A percentile compares a stretch with the other conserved stretches of the same genome.
These are phyloP conservation scores for Zoanthus gigantus DNA, from an alignment of 92 coral and sea anemone species.

Conservation along the genomic window DNA sequence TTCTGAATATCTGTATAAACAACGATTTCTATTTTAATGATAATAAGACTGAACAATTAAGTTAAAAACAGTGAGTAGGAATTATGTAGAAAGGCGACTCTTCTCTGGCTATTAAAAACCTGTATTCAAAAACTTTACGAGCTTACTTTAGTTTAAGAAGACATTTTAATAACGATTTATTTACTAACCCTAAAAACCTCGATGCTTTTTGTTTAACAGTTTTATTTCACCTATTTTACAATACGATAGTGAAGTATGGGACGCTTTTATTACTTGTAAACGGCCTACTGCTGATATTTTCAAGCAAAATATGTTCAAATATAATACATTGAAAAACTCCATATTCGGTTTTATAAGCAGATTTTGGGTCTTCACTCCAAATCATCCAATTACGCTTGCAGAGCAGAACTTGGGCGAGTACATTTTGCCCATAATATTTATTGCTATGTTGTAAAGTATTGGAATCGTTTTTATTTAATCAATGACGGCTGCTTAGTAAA, in stretches of 20 bases:
- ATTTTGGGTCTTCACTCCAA: constrained; percentile 14
- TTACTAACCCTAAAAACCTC: background rate
- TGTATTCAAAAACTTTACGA: background rate
- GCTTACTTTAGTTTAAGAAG: background rate
- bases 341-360: constrained; percentile 16
- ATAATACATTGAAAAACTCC: background rate
- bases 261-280: background rate
- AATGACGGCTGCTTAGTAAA: background rate
- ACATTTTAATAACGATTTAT: background rate
- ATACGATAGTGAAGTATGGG: too few species aligned
- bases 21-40: too few species aligned
- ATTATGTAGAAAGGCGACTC: too few species aligned
- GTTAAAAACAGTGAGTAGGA: too few species aligned
- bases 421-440: background rate
- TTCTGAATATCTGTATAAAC: too few species aligned
- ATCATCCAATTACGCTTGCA: constrained; percentile 3
- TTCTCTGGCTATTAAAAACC: too few species aligned
- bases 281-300: background rate
- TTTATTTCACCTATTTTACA: too few species aligned
- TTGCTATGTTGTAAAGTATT: background rate
- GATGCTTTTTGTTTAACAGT: background rate
- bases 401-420: constrained; percentile 10
- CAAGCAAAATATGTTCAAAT: constrained; percentile 2
- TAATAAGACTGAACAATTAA: too few species aligned
- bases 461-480: constrained; percentile 16